These are phyloP conservation scores for Danionella cerebrum DNA, from an alignment of 2,113 vertebrate genomes.

Conservation along the genomic window DNA sequence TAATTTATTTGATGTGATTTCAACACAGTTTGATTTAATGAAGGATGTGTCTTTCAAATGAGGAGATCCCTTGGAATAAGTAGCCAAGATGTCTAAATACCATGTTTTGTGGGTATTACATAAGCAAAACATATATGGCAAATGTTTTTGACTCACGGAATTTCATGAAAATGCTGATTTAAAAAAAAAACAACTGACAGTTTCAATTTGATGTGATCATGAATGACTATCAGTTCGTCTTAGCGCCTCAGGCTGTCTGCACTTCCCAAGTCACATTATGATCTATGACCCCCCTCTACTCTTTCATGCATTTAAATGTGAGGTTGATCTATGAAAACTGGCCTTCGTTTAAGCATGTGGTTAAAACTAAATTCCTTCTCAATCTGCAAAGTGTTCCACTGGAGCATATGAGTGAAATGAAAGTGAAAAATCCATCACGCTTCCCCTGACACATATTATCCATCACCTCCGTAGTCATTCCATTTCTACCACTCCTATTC, in stretches of 20 bases:
- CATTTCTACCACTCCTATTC: constrained; percentile 52
- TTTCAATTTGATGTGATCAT: constrained; percentile 23
- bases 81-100: too few relatives aligned
- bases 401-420: constrained; percentile 54
- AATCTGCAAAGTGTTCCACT: not conserved
- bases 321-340: constrained; percentile 47
- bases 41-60: too few relatives aligned
- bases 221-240: constrained; percentile 33
- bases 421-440: constrained; percentile 20
- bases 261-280: constrained; percentile 49
- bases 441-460: constrained; percentile 21
- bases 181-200: not conserved
- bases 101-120: too few relatives aligned
- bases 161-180: too few relatives aligned
- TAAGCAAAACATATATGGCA: too few relatives aligned
- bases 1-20: too few relatives aligned
- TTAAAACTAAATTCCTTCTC: constrained; percentile 27
- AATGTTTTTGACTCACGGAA: too few relatives aligned
- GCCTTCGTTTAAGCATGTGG: constrained; percentile 24
- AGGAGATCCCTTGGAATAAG: too few relatives aligned
- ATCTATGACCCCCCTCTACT: constrained; percentile 49
- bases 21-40: too few relatives aligned
- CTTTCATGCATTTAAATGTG: constrained; percentile 69
- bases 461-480: constrained; percentile 20
- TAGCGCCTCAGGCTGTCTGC: constrained; percentile 32